These are phyloP conservation scores for Caenorhabditis imperialis DNA, from an alignment of 2,888 invertebrate species.

Conservation along the genomic window DNA sequence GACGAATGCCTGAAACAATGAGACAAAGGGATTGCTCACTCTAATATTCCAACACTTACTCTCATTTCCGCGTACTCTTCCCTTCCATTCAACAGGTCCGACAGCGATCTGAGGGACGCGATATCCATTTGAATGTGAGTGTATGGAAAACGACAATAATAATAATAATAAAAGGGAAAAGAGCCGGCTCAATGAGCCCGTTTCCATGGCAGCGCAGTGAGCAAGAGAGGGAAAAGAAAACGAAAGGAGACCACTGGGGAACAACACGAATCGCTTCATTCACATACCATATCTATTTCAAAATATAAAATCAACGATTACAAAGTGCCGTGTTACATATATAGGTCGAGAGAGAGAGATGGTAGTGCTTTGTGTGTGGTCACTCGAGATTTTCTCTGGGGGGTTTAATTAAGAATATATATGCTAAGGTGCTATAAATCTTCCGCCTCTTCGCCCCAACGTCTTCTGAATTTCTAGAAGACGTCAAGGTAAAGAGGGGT, in stretches of 20 bases:
- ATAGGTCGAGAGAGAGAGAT: not conserved
- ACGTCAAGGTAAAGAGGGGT: conserved; percentile 11
- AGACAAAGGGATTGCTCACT: not conserved
- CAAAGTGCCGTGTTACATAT: too few species aligned
- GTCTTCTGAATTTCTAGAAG: too few species aligned
- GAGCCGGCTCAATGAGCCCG: not conserved
- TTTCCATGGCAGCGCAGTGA: conserved; percentile 9
- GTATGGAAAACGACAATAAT: not conserved
- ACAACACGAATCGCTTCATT: conserved; percentile 42
- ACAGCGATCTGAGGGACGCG: not conserved
- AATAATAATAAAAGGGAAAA: conserved; percentile 1
- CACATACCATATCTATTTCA: conserved; percentile 37
- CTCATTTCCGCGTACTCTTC: not conserved
- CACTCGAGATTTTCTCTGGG: conserved; percentile 38
- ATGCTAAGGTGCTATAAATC: conserved; percentile 27
- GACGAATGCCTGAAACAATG: conserved; percentile 15
- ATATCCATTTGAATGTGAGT: too few species aligned
- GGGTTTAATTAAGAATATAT: too few species aligned
- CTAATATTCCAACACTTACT: conserved; percentile 4
- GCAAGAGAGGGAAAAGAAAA: conserved; percentile 2
- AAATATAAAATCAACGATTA: conserved; percentile 14
- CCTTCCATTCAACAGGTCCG: not conserved
- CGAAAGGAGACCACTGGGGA: conserved; percentile 16
- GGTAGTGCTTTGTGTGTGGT: not conserved
- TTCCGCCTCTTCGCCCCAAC: conserved; percentile 4